Conservation (phyloP, 2,113 vertebrate genomes). For the Malurus alboscapulatus region DNA sequence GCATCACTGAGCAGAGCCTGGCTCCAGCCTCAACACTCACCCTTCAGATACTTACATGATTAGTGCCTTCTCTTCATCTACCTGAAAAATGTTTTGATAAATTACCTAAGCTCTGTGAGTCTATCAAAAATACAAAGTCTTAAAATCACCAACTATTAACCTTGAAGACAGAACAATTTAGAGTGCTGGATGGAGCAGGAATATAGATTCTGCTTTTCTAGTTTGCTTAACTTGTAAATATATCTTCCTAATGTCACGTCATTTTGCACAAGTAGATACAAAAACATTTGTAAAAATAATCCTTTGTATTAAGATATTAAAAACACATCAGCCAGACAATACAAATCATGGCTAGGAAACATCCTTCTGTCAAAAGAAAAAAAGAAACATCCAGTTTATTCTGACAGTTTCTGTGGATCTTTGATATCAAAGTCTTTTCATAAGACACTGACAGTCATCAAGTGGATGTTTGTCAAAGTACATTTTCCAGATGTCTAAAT, state of each 20-base stretch:
- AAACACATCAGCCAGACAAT: conserved; percentile 64
- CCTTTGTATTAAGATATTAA: conserved; percentile 59
- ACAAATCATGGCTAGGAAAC: conserved; percentile 53
- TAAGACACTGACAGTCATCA: conserved; percentile 69
- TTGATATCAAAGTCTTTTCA: conserved; percentile 72
- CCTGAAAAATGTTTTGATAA: conserved; percentile 28
- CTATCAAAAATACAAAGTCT: conserved; percentile 32
- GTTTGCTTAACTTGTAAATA: not conserved
- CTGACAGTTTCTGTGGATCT: conserved; percentile 65
- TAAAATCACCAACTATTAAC: conserved; percentile 49
- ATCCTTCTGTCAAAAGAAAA: conserved; percentile 60
- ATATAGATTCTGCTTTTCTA: not conserved
- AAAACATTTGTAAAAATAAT: conserved; percentile 56
- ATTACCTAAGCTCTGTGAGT: not conserved
- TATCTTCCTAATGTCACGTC: not conserved
- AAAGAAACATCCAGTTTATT: conserved; percentile 21
- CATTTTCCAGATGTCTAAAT: conserved; percentile 75
- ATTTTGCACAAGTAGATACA: conserved; percentile 52
- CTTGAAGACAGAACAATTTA: not conserved
- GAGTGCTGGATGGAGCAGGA: conserved; percentile 7
- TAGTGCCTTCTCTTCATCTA: not conserved
- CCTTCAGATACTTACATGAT: not conserved
- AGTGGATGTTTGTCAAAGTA: conserved; percentile 71
- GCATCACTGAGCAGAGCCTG: not conserved
- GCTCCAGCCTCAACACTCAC: not conserved